A percentile compares a stretch with the other conserved stretches of the same genome.
Conservation (phyloP, 2,888 invertebrate genomes). For the Campoplex nolae region DNA sequence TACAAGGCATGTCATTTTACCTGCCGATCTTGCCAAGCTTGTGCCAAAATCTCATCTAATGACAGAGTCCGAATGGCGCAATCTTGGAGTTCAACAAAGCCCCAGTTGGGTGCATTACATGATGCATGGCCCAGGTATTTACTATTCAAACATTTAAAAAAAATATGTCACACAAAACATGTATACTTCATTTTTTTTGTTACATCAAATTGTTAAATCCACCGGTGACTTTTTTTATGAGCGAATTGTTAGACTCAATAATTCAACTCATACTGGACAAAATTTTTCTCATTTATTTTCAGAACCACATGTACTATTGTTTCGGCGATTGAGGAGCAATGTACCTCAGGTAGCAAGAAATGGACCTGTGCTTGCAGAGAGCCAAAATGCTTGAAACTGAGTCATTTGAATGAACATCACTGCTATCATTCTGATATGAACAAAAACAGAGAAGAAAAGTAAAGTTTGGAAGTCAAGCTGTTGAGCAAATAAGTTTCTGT, state of each 20-base stretch:
- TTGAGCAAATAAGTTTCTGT: neutral
- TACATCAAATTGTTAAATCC: no score
- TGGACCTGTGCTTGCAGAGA: constrained; percentile 38
- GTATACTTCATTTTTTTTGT: no score
- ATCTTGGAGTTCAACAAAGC: constrained; percentile 97
- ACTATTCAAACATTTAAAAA: neutral
- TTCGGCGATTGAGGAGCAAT: constrained; percentile 87
- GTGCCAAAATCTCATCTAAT: constrained; percentile 96
- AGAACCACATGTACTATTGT: constrained; percentile 95
- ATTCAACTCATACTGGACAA: neutral
- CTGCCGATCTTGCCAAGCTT: constrained; percentile 92
- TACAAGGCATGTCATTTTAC: constrained; percentile 94
- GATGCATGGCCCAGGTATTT: constrained; percentile 92
- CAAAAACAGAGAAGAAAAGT: neutral
- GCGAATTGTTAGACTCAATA: neutral
- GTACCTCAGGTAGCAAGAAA: constrained; percentile 51
- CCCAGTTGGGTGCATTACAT: constrained; percentile 96
- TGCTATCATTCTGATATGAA: neutral
- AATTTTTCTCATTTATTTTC: constrained; percentile 53
- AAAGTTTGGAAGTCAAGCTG: neutral
- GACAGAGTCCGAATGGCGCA: constrained; percentile 98
- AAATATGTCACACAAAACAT: no score
- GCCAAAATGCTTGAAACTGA: constrained; percentile 56
- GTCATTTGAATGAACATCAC: neutral
- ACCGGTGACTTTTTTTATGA: no score